These are phyloP conservation scores for Agonopterix arenella DNA, from an alignment of 2,888 invertebrate genomes.

Conservation along the genomic window DNA sequence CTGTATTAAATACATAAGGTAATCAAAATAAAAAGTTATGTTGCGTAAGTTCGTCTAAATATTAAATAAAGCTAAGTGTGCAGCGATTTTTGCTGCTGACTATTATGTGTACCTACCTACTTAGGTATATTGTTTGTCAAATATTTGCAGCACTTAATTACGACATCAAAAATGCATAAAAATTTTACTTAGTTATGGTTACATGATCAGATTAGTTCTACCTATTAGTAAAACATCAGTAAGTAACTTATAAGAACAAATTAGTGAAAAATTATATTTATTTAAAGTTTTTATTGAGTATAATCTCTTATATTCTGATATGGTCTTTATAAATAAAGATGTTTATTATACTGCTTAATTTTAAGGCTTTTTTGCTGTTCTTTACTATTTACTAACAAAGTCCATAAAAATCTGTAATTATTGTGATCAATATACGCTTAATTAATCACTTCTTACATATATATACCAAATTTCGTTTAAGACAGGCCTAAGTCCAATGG, in stretches of 20 bases:
- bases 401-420: slow-evolving; percentile 25
- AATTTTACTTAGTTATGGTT: too few species aligned
- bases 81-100: too few species aligned
- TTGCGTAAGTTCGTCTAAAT: too few species aligned
- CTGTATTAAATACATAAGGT: too few species aligned
- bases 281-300: slow-evolving; percentile 31
- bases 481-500: slow-evolving; percentile 37
- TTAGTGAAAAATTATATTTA: slow-evolving; percentile 23
- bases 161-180: too few species aligned
- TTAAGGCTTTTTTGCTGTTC: slow-evolving; percentile 34
- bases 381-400: slow-evolving; percentile 28
- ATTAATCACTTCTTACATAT: slow-evolving; percentile 8
- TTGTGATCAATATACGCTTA: slow-evolving; percentile 55
- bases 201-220: too few species aligned
- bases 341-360: slow-evolving; percentile 21
- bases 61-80: too few species aligned
- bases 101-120: too few species aligned
- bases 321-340: slow-evolving; percentile 30
- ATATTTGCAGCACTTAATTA: too few species aligned
- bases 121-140: too few species aligned
- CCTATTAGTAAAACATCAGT: slow-evolving; percentile 6
- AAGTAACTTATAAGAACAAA: slow-evolving; percentile 3
- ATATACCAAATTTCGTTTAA: slow-evolving; percentile 8
- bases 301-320: slow-evolving; percentile 43
- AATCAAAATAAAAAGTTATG: too few species aligned